Conservation (phyloP, 2,888 invertebrate genomes). For the Amblyjoppa proteus region DNA sequence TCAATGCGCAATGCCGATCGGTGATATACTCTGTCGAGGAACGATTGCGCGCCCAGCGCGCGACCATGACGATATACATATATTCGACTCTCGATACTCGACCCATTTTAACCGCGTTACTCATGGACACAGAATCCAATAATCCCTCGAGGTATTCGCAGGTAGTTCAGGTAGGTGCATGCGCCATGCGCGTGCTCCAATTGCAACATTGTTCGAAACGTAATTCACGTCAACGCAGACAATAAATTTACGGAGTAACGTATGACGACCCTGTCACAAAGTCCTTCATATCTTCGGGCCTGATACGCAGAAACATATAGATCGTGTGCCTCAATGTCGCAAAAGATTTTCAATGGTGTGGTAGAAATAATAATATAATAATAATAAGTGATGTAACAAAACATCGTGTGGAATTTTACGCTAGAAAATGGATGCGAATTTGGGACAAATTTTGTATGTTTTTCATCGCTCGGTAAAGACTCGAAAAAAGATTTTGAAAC, state of each 20-base stretch:
- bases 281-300: neutral
- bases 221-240: constrained; percentile 12
- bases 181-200: constrained; percentile 18
- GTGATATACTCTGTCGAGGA: constrained; percentile 20
- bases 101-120: constrained; percentile 49
- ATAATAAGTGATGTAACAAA: too few relatives aligned
- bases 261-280: constrained; percentile 5
- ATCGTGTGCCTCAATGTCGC: neutral
- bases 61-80: constrained; percentile 51
- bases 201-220: constrained; percentile 12
- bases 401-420: too few relatives aligned
- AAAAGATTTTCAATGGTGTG: neutral
- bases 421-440: too few relatives aligned
- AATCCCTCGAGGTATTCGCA: constrained; percentile 19
- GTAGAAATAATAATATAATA: too few relatives aligned
- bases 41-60: constrained; percentile 40
- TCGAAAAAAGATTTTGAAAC: neutral
- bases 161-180: constrained; percentile 48
- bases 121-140: constrained; percentile 31
- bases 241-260: neutral
- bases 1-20: constrained; percentile 35
- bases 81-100: constrained; percentile 45
- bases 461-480: neutral
- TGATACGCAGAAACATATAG: neutral
- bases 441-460: too few relatives aligned